Base-by-base conservation (phyloP, 2,113 vertebrate species). In the Prunella himalayana region DNA sequence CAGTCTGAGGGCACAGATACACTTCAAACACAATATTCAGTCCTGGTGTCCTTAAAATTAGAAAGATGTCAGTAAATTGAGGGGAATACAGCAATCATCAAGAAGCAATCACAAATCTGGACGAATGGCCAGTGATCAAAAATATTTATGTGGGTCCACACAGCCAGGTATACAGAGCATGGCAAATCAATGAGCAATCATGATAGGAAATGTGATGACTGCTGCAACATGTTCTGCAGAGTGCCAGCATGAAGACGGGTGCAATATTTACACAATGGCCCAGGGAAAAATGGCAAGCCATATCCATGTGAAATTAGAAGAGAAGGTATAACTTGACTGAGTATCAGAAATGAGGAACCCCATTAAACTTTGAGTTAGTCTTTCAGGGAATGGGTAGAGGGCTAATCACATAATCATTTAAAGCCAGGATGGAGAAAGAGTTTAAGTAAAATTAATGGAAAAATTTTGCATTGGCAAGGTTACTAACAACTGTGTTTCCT, bases 121-220 rank as follows among this genome's bases (percentile, higher is more conserved):
- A 15, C 75, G 17, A 84, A 66, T 0, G 2, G 18, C 5, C 0
- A 2, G 17, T 1, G 19, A 75, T 17, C 4, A 65, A 54, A 68
- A 83, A 28, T 27, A 53, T 6, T 13, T 7, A 60, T 80, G 81
- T 14, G 11, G 4, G 22, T 71, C 53, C 41, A 84, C 51, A 82
- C 11, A 78, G 24, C 9, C 20, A 68, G 25, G 27, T 41, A 41
- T 10, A 50, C 2, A n/a, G 15, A 72, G 7, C 8, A 30, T 11
- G 25, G 35, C 37, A 84, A 86, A 88, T 42, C 44, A 77, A 22
- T 54, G 30, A 83, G 30, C 15, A 47, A 28, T 24, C 2, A 13
- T n/a, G 22, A 27, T 2, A 66, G 44, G 35, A 84, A 89, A 64
- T 25, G 27, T 10, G 35, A 59, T 41, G 16, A 65, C 35, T 10